Evolutionary conservation across 2,113 vertebrate genomes (phyloP).

Genomic region (Albula goreensis): DNA sequence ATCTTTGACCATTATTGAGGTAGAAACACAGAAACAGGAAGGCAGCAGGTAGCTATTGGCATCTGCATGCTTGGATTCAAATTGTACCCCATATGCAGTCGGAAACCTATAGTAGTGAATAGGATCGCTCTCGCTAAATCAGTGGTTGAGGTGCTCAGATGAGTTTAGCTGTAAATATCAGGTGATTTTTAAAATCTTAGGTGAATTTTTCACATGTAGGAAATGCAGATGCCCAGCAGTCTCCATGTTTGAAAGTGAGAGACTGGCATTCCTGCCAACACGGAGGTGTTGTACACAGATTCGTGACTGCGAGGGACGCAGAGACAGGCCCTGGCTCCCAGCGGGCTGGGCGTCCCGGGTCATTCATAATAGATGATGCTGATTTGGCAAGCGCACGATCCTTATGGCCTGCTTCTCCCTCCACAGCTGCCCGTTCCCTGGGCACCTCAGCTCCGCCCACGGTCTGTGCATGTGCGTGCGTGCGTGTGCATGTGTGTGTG

Average conservation of each 20-base stretch:
- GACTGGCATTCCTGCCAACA: not conserved
- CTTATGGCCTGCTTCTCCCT: slow-evolving; percentile 7
- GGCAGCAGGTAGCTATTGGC: too few species aligned
- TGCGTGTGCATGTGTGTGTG: not conserved
- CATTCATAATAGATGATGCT: slow-evolving; percentile 20
- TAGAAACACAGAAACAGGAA: too few species aligned
- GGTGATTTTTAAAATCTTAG: not conserved
- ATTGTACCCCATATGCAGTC: too few species aligned
- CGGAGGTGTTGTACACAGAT: not conserved
- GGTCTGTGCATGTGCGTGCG: not conserved
- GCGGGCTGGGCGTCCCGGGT: not conserved
- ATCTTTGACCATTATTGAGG: too few species aligned
- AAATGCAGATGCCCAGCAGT: not conserved
- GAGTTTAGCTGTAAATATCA: not conserved
- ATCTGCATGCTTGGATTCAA: too few species aligned
- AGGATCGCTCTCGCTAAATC: not conserved
- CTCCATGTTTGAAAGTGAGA: not conserved
- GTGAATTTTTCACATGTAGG: not conserved
- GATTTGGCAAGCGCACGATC: slow-evolving; percentile 1
- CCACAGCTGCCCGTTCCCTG: not conserved
- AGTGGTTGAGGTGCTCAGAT: not conserved
- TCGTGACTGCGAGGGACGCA: not conserved
- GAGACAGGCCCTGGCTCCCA: not conserved
- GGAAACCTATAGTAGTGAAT: too few species aligned
- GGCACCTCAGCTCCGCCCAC: not conserved